Conservation (phyloP, 2,797 vertebrate species). For the Liparis tanakae region DNA sequence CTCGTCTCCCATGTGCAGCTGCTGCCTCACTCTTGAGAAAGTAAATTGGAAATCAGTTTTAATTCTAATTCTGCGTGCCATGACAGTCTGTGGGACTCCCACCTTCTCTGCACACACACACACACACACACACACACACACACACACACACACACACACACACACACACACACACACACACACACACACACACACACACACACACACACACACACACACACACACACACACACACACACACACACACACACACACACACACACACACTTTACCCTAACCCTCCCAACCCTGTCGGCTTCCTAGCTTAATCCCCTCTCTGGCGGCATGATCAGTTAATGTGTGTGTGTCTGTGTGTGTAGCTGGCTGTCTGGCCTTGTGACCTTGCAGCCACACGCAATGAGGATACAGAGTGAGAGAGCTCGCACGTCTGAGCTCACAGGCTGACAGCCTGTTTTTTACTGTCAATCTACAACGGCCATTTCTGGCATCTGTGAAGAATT, state of each 20-base stretch:
- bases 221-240: constrained; percentile 42
- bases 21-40: constrained; percentile 55
- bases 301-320: constrained; percentile 76
- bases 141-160: constrained; percentile 31
- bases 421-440: constrained; percentile 70
- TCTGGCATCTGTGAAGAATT: constrained; percentile 37
- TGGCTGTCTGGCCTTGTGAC: constrained; percentile 77
- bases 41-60: constrained; percentile 64
- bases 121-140: constrained; percentile 32
- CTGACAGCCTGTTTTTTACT: constrained; percentile 67
- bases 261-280: constrained; percentile 66
- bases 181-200: too few species aligned
- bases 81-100: constrained; percentile 47
- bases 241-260: constrained; percentile 44
- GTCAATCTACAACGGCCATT: constrained; percentile 36
- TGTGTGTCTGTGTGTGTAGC: constrained; percentile 41
- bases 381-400: constrained; percentile 79
- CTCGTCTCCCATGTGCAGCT: constrained; percentile 39
- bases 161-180: constrained; percentile 48
- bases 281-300: constrained; percentile 73
- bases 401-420: constrained; percentile 68
- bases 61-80: constrained; percentile 64
- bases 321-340: constrained; percentile 75
- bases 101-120: constrained; percentile 33
- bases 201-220: constrained; percentile 31